Percentiles rank a stretch among this genome's conserved stretches.
Evolutionary conservation across 2,888 invertebrate genomes (phyloP).

Genomic region (Drosophila differens): DNA sequence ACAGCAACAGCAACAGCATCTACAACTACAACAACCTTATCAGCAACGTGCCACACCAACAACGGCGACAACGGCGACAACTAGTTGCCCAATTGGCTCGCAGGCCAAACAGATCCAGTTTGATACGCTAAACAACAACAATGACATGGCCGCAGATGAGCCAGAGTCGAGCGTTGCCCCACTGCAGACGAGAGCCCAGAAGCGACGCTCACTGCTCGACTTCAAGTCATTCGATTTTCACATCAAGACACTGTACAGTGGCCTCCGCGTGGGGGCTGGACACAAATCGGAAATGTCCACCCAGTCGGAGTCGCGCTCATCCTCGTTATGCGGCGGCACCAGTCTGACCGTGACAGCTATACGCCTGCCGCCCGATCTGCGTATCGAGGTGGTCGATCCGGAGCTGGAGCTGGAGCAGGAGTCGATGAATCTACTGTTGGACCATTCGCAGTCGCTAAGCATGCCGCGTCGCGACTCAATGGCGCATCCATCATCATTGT

Average conservation of each 20-base stretch:
- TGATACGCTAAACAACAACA: slow-evolving; percentile 75
- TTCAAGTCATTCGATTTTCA: slow-evolving; percentile 85
- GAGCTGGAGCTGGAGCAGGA: slow-evolving; percentile 68
- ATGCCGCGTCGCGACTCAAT: slow-evolving; percentile 74
- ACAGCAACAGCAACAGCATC: slow-evolving; percentile 63
- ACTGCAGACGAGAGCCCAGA: slow-evolving; percentile 22
- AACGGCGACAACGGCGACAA: slow-evolving; percentile 52
- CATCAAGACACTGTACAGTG: slow-evolving; percentile 84
- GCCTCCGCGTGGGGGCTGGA: slow-evolving; percentile 62
- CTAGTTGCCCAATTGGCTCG: slow-evolving; percentile 39
- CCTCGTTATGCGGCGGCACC: slow-evolving; percentile 45
- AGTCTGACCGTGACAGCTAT: slow-evolving; percentile 27
- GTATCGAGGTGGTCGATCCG: slow-evolving; percentile 83
- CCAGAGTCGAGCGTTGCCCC: background rate
- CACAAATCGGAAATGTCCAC: slow-evolving; percentile 44
- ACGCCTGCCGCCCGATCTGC: slow-evolving; percentile 79
- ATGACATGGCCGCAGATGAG: slow-evolving; percentile 49
- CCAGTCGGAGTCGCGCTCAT: slow-evolving; percentile 52
- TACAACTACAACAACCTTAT: slow-evolving; percentile 39
- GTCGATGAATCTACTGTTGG: slow-evolving; percentile 80
- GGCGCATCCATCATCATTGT: slow-evolving; percentile 59
- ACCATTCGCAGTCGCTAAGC: slow-evolving; percentile 83
- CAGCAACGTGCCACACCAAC: slow-evolving; percentile 30
- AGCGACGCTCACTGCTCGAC: slow-evolving; percentile 81
- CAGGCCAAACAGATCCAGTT: slow-evolving; percentile 59